Evolutionary conservation across 2,113 vertebrate species (phyloP).

Genomic region (Tretioscincus oriximinensis): DNA sequence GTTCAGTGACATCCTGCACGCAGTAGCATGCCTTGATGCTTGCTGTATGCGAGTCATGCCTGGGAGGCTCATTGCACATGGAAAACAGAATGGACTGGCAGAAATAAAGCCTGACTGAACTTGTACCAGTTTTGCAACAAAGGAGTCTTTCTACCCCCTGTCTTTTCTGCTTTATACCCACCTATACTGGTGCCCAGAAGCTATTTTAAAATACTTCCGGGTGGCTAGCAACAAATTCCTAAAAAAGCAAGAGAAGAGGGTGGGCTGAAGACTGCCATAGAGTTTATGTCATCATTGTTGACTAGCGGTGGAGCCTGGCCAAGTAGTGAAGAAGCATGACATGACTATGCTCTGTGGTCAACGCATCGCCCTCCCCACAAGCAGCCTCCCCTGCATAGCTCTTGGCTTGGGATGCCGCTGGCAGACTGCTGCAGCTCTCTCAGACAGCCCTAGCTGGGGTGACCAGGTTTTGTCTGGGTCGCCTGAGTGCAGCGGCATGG

Average conservation of each 20-base stretch:
- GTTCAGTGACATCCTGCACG: not conserved
- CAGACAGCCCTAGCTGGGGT: too few species aligned
- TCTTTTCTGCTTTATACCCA: not conserved
- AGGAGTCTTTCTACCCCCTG: not conserved
- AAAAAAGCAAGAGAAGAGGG: not conserved
- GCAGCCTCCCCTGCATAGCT: too few species aligned
- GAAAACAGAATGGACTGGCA: not conserved
- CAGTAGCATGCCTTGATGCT: not conserved
- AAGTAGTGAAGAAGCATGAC: too few species aligned
- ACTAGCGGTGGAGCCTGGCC: too few species aligned
- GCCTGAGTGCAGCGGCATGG: too few species aligned
- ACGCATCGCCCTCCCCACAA: too few species aligned
- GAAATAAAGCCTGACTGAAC: not conserved
- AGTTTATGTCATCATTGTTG: too few species aligned
- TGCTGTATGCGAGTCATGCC: not conserved
- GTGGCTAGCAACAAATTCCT: not conserved
- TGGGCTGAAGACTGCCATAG: not conserved
- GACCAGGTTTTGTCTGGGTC: too few species aligned
- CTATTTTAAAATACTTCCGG: not conserved
- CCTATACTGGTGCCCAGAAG: not conserved
- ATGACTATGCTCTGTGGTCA: too few species aligned
- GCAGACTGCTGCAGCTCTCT: too few species aligned
- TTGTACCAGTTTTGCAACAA: not conserved
- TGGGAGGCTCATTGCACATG: not conserved
- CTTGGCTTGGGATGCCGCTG: too few species aligned